Base-by-base conservation (phyloP, 2,888 invertebrate species). In the Nineta flava region DNA sequence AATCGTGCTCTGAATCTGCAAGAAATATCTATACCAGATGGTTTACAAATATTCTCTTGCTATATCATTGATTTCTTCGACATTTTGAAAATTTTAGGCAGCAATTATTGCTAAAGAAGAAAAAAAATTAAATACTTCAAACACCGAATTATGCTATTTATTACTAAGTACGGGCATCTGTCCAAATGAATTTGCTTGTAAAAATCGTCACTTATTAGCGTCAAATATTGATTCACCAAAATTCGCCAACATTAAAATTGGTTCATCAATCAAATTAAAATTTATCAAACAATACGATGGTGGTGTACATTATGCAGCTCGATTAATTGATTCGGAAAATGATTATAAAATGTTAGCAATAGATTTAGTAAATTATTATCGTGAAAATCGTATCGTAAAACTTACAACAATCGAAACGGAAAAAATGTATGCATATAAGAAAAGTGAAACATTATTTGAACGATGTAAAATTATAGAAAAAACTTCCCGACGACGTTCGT, bases 381-480 rank as follows among this genome's bases (percentile, higher is more conserved):
- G 21, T 26, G 34, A 38, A 13, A 13, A 19, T 41, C 17, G n/a
- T 13, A n/a, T n/a, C n/a, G 10, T 1, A 7, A 15, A 7, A 9
- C 19, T 48, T 4, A 13, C 21, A 12, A 13, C 9, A 13, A 13
- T 40, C 9, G 26, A 21, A 15, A 16, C 10, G 13, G 9, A 16
- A 13, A 21, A 38, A n/a, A 3, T 41, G 16, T 48, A 48, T 21
- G 48, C 40, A 3, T 19, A 21, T 12, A n/a, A 21, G 19, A 34
- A 41, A 17, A 19, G 12, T 13, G 16, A 26, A 9, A 34, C 21
- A 5, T n/a, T 48, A 21, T 48, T 21, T 41, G 16, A 41, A 15
- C 21, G 48, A 13, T 48, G 48, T 34, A 21, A 48, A 26, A 26
- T 48, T 13, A 15, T 48, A 4, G 40, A 48, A 13, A 41, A 15